Evolutionary conservation across 2,113 vertebrate genomes (phyloP).

Genomic region (Hemibates koningsi): DNA sequence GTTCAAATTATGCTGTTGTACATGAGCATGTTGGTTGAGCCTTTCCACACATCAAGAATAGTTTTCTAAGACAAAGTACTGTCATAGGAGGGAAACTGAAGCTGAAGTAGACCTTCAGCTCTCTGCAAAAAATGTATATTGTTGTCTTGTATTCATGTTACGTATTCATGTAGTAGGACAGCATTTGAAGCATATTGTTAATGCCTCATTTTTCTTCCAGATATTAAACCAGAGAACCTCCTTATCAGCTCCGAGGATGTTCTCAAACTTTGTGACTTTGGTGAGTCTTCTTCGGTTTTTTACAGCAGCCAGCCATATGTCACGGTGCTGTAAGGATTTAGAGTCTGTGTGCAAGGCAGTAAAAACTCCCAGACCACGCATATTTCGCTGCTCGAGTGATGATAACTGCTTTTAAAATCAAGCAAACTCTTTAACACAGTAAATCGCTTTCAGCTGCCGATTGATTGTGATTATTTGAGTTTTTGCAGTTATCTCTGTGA

Average conservation of each 20-base stretch:
- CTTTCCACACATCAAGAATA: background rate
- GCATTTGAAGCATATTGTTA: background rate
- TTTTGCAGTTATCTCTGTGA: background rate
- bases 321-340: background rate
- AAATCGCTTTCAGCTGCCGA: background rate
- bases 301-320: background rate
- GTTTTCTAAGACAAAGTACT: background rate
- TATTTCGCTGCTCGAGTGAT: background rate
- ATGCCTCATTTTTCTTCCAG: constrained; percentile 54
- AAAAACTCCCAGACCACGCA: background rate
- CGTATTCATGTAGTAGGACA: background rate
- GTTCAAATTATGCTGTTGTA: background rate
- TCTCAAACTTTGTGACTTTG: constrained; percentile 97
- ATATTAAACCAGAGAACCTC: constrained; percentile 99
- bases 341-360: background rate
- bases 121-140: background rate
- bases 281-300: constrained; percentile 68
- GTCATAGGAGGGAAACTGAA: background rate
- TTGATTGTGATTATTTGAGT: background rate
- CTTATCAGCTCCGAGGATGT: constrained; percentile 95
- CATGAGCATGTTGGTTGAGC: background rate
- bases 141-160: background rate
- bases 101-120: background rate
- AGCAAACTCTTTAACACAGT: background rate
- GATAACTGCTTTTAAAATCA: background rate